Conservation (phyloP, 2,797 vertebrate genomes). For the Benthosema pterotum region DNA sequence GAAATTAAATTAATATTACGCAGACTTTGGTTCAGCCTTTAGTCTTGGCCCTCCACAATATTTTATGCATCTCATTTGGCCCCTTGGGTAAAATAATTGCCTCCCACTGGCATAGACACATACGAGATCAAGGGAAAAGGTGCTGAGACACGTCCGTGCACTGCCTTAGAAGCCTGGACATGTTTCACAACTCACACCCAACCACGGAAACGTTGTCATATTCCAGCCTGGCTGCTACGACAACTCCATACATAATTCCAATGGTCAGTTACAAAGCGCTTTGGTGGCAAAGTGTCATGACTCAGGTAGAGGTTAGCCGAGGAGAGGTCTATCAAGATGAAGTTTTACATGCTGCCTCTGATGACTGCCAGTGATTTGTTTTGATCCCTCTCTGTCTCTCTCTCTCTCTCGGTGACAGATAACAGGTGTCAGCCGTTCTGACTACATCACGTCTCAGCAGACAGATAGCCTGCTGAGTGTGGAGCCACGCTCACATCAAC, state of each 20-base stretch:
- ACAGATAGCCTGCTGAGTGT: constrained; percentile 60
- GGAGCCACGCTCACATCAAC: constrained; percentile 3
- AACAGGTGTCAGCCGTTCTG: constrained; percentile 63
- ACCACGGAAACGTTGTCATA: neutral
- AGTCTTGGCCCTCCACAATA: no score
- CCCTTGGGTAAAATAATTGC: no score
- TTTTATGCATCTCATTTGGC: no score
- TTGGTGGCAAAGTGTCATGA: constrained; percentile 37
- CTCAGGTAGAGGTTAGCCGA: constrained; percentile 27
- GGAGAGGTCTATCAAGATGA: constrained; percentile 61
- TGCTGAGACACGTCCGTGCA: neutral
- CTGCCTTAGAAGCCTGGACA: neutral
- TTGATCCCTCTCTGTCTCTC: constrained; percentile 62
- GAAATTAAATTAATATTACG: no score
- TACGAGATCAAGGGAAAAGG: no score
- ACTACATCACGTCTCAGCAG: constrained; percentile 57
- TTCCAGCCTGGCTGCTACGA: constrained; percentile 24
- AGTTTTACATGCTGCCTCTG: constrained; percentile 71
- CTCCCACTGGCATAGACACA: no score
- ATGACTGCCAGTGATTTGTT: constrained; percentile 64
- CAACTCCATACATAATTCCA: constrained; percentile 32
- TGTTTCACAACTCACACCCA: neutral
- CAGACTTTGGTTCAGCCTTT: no score
- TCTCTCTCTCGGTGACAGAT: constrained; percentile 63
- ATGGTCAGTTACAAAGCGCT: constrained; percentile 39